Conservation (phyloP, 2,797 vertebrate species). For the Hipposideros larvatus region DNA sequence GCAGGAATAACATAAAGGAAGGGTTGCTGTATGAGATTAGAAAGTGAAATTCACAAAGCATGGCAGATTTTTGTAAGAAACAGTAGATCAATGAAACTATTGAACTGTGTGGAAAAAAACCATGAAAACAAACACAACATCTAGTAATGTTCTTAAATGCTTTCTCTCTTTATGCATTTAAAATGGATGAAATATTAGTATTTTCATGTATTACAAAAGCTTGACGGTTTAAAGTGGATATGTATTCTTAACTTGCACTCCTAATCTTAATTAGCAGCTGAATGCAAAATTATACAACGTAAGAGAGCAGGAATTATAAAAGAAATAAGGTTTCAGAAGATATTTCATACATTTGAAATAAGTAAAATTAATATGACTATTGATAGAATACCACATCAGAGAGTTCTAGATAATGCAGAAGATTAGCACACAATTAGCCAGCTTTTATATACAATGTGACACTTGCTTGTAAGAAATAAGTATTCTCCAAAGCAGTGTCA, state of each 20-base stretch:
- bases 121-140: constrained; percentile 92
- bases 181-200: constrained; percentile 84
- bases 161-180: constrained; percentile 84
- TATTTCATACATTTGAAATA: constrained; percentile 88
- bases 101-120: constrained; percentile 90
- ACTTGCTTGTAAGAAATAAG: constrained; percentile 90
- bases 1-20: constrained; percentile 95
- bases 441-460: constrained; percentile 91
- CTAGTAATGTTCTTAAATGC: constrained; percentile 85
- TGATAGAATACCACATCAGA: constrained; percentile 89
- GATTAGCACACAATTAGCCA: constrained; percentile 92
- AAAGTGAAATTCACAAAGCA: constrained; percentile 94
- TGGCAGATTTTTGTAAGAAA: constrained; percentile 93
- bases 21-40: constrained; percentile 95
- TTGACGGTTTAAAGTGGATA: constrained; percentile 82
- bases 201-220: constrained; percentile 85
- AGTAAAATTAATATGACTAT: constrained; percentile 90
- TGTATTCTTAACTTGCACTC: constrained; percentile 82
- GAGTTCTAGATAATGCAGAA: constrained; percentile 89
- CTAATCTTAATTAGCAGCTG: constrained; percentile 89
- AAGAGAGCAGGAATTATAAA: constrained; percentile 86
- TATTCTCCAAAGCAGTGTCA: constrained; percentile 91
- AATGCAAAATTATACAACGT: constrained; percentile 87
- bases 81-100: constrained; percentile 93
- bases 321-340: constrained; percentile 87